Base-by-base conservation (phyloP, 1,140 invertebrate genomes). In the Cyphomyrmex costatus region DNA sequence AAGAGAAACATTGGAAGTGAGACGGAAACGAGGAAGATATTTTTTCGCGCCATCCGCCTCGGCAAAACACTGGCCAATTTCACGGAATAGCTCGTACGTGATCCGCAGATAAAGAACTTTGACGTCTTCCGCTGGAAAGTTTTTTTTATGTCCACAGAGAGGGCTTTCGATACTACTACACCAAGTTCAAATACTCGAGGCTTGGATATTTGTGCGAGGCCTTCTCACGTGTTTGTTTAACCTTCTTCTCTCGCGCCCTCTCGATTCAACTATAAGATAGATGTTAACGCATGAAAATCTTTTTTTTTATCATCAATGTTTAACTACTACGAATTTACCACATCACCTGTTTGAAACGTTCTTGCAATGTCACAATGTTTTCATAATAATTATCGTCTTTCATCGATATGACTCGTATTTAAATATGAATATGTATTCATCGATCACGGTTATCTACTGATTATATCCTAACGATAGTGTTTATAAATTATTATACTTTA, bases 61-160 rank as follows among this genome's bases (percentile, higher is more conserved):
- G 79, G 42, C 85, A 68, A 84, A 83, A 84, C 66, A 84, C 56
- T 30, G 68, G 66, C 74, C 84, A 86, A 88, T 86, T 80, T 86
- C 58, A 78, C 76, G 74, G 70, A 86, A 88, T 86, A 76, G 86
- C 56, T 63, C 46, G 61, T 71, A 88, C 86, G 86, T 88, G 86
- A 70, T 58, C 66, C 76, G 74, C 63, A 85, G 36, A 88, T 85
- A 74, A 84, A 86, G 42, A 63, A 86, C 79, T 60, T 70, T 86
- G 78, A 84, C 78, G 66, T 82, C 82, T 86, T 86, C 27, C 51
- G 51, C 36, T 21, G 51, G 51, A 60, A 65, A 78, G 66, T 82
- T 80, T 74, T 63, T 77, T 83, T 74, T 83, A 82, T 46, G 79
- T 82, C 16, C 53, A 56, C 14, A 27, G 56, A 83, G 68, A 83